Conservation (phyloP, 2,113 vertebrate genomes). For the Amphilophus citrinellus region DNA sequence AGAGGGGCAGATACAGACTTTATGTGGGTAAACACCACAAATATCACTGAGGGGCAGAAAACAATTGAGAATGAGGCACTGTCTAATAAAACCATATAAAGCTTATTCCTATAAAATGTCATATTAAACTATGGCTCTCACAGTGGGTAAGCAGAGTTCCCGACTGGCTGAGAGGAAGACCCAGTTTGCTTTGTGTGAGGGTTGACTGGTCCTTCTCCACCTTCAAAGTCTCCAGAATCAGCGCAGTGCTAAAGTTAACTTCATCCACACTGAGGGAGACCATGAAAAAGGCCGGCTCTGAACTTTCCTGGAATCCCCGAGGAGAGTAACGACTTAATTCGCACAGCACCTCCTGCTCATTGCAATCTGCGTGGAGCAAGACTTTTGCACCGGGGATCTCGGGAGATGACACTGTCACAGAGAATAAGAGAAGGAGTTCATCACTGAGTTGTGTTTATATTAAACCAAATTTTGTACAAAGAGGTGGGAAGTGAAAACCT, state of each 20-base stretch:
- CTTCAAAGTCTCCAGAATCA: conserved; percentile 79
- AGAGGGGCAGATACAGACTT: conserved; percentile 69
- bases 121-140: conserved; percentile 33
- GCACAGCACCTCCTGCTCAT: conserved; percentile 82
- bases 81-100: not conserved
- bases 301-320: conserved; percentile 31
- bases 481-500: conserved; percentile 66
- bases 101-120: not conserved
- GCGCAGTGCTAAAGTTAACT: conserved; percentile 70
- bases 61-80: not conserved
- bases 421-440: not conserved
- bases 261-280: conserved; percentile 76
- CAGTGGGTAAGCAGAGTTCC: conserved; percentile 79
- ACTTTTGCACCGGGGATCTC: conserved; percentile 76
- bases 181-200: conserved; percentile 72
- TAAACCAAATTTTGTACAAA: not conserved
- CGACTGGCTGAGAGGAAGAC: conserved; percentile 78
- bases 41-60: conserved; percentile 80
- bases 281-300: conserved; percentile 76
- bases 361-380: conserved; percentile 85
- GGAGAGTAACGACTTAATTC: conserved; percentile 81
- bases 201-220: conserved; percentile 45
- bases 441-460: not conserved
- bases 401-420: conserved; percentile 65
- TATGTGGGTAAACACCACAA: conserved; percentile 81